Evolutionary conservation across 2,888 invertebrate genomes (phyloP).

Genomic region (Xiphydria camelus): DNA sequence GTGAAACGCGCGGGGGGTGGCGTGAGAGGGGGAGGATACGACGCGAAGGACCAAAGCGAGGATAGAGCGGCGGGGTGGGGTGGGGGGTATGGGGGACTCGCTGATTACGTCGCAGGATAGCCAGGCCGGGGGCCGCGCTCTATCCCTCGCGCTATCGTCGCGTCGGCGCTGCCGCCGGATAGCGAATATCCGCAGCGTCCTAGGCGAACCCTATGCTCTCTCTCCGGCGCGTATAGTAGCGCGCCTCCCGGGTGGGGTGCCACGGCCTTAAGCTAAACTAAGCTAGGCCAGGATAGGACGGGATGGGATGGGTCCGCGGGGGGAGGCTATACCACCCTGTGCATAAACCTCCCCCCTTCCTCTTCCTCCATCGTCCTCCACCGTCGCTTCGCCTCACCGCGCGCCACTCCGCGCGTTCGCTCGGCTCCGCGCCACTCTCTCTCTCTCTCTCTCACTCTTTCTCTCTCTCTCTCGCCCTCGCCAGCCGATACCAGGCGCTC

Average conservation of each 20-base stretch:
- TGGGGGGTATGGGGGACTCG: conserved; percentile 31
- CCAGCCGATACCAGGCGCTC: too few relatives aligned
- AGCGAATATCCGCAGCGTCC: conserved; percentile 56
- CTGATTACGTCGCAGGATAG: conserved; percentile 58
- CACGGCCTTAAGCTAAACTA: conserved; percentile 49
- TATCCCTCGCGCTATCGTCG: conserved; percentile 30
- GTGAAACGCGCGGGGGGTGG: too few relatives aligned
- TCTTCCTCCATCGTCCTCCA: conserved; percentile 23
- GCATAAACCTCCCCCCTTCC: conserved; percentile 30
- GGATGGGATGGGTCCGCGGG: conserved; percentile 33
- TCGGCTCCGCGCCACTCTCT: conserved; percentile 7
- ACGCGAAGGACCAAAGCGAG: too few relatives aligned
- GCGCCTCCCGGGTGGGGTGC: conserved; percentile 22
- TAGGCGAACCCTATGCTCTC: conserved; percentile 44
- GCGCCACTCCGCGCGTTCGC: conserved; percentile 2
- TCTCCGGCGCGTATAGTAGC: conserved; percentile 20
- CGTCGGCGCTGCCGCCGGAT: conserved; percentile 42
- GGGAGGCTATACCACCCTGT: conserved; percentile 33
- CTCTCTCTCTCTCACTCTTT: conserved; percentile 13
- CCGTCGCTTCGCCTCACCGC: conserved; percentile 9
- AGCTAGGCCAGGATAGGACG: conserved; percentile 48
- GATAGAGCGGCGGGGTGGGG: not conserved
- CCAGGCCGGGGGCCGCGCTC: conserved; percentile 59
- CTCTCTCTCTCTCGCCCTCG: not conserved
- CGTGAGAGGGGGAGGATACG: too few relatives aligned